These are phyloP conservation scores for Spatula clypeata DNA, from an alignment of 2,797 vertebrate genomes.

Conservation along the genomic window DNA sequence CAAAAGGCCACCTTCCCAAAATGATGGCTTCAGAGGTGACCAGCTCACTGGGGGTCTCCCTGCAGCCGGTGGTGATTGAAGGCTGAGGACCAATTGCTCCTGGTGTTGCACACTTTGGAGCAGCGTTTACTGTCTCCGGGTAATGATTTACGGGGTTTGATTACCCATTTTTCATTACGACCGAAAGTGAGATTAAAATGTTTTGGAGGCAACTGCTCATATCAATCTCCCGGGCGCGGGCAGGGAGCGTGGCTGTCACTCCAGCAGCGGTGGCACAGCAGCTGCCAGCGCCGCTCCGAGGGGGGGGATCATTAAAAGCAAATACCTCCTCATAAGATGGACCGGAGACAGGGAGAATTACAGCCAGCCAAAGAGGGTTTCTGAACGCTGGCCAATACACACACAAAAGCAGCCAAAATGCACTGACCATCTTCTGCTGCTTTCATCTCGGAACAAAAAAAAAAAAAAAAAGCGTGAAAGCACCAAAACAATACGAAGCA, in stretches of 20 bases:
- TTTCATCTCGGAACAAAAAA: neutral
- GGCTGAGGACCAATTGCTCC: neutral
- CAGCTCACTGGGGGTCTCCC: neutral
- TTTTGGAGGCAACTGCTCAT: constrained; percentile 67
- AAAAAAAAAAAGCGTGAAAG: neutral
- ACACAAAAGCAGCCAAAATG: neutral
- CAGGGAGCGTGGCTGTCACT: constrained; percentile 63
- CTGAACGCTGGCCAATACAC: neutral
- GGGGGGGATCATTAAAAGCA: constrained; percentile 64
- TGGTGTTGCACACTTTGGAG: constrained; percentile 26
- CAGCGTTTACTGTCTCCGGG: constrained; percentile 61
- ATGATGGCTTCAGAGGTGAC: neutral
- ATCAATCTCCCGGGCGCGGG: constrained; percentile 76
- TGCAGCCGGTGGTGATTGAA: neutral
- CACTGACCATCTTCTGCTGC: neutral
- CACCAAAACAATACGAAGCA: neutral
- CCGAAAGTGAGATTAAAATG: constrained; percentile 78
- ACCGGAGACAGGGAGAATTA: neutral
- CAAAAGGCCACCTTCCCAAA: neutral
- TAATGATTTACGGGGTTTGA: constrained; percentile 74
- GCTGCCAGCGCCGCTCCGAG: constrained; percentile 66
- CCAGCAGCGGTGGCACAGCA: constrained; percentile 36
- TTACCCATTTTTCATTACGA: constrained; percentile 73
- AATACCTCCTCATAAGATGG: constrained; percentile 8
- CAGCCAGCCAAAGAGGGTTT: neutral